A percentile compares a stretch with the other conserved stretches of the same genome.
Evolutionary conservation across 2,113 vertebrate genomes (phyloP).

Genomic region (Sinocyclocheilus anophthalmus): DNA sequence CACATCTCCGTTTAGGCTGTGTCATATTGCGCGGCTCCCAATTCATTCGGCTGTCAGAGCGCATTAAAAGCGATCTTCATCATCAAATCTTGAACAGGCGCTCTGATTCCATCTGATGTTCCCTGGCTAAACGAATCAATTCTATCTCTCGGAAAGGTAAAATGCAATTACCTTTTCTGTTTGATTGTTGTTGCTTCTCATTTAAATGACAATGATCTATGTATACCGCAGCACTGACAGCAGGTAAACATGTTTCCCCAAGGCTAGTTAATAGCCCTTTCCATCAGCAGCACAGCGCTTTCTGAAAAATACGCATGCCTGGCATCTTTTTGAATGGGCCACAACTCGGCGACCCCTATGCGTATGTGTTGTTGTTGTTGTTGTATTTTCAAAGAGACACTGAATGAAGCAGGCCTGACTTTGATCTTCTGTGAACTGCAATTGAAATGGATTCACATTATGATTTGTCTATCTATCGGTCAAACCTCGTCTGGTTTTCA

Average conservation of each 20-base stretch:
- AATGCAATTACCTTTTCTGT: conserved; percentile 63
- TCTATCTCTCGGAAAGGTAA: conserved; percentile 58
- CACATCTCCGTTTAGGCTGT: conserved; percentile 30
- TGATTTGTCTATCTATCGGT: conserved; percentile 50
- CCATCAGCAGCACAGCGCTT: conserved; percentile 46
- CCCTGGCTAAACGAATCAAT: conserved; percentile 59
- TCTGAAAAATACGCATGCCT: conserved; percentile 45
- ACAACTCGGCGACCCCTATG: background rate
- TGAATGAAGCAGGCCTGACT: conserved; percentile 36
- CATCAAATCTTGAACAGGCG: conserved; percentile 56
- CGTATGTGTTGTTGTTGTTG: background rate
- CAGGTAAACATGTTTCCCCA: conserved; percentile 60
- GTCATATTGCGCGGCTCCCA: conserved; percentile 49
- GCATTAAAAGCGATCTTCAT: conserved; percentile 61
- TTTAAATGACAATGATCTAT: conserved; percentile 65
- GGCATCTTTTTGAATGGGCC: conserved; percentile 18
- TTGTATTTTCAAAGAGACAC: conserved; percentile 22
- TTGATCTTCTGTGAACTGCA: conserved; percentile 50
- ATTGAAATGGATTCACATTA: conserved; percentile 44
- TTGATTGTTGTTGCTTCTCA: conserved; percentile 62
- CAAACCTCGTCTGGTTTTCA: conserved; percentile 40
- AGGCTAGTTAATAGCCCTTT: conserved; percentile 53
- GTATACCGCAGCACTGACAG: conserved; percentile 56
- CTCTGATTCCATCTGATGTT: conserved; percentile 54
- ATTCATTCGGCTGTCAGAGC: conserved; percentile 60